These are phyloP conservation scores for Acanthosoma haemorrhoidale DNA, from an alignment of 2,888 invertebrate genomes.

Conservation along the genomic window DNA sequence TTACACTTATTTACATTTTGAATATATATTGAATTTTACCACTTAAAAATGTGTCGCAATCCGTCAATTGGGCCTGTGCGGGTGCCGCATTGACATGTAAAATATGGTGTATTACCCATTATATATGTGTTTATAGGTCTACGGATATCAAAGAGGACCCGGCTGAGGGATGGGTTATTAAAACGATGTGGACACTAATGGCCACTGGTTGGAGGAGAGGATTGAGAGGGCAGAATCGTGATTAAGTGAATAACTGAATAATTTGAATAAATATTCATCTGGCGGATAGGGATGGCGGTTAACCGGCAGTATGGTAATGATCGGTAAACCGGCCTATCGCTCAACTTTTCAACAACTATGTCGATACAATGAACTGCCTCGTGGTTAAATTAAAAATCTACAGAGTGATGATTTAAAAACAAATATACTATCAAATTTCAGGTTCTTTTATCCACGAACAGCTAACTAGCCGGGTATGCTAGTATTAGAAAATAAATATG, in stretches of 20 bases:
- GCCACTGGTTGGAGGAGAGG: not conserved
- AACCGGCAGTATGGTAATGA: too few species aligned
- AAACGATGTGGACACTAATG: constrained; percentile 3
- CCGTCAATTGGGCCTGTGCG: not conserved
- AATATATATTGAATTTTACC: constrained; percentile 12
- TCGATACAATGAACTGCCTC: too few species aligned
- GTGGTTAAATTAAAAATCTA: too few species aligned
- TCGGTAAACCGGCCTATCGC: too few species aligned
- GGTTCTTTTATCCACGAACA: too few species aligned
- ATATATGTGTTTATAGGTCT: not conserved
- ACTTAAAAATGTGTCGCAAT: not conserved
- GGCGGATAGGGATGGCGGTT: too few species aligned
- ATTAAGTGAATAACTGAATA: constrained; percentile 12
- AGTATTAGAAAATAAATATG: too few species aligned
- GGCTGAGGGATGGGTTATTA: constrained; percentile 8
- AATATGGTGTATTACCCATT: constrained; percentile 3
- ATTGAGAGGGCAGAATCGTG: not conserved
- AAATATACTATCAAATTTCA: too few species aligned
- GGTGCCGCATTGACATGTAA: constrained; percentile 1
- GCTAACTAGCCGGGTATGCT: too few species aligned
- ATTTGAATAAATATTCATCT: not conserved
- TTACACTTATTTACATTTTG: not conserved
- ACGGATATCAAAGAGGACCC: not conserved
- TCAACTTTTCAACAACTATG: too few species aligned
- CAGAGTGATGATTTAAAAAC: too few species aligned